phyloP scores from a whole-genome alignment of 2,888 invertebrate species.

The Eudasyphora cyanicolor region DNA sequence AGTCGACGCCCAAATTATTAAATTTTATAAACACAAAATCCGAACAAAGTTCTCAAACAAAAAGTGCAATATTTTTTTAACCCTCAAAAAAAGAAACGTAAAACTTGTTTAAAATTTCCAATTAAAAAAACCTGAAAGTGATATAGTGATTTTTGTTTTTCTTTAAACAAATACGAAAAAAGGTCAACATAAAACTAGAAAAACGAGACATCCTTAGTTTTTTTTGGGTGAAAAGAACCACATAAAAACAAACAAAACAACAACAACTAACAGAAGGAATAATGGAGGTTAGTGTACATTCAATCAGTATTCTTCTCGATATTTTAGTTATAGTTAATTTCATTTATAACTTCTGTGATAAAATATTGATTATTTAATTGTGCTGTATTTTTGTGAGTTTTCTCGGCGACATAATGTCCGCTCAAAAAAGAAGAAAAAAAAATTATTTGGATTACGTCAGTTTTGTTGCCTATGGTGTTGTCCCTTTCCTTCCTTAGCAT shows the following conservation, averaged over 20 bases:
- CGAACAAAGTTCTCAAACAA: neutral
- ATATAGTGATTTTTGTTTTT: neutral
- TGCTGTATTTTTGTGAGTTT: neutral
- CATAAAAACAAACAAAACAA: neutral
- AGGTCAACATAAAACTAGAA: conserved; percentile 5
- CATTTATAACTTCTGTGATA: neutral
- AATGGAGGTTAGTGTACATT: conserved; percentile 19
- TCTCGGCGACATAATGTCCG: conserved; percentile 61
- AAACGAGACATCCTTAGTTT: neutral
- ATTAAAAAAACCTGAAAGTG: neutral
- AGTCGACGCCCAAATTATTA: conserved; percentile 55
- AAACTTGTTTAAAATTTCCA: neutral
- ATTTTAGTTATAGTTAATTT: neutral
- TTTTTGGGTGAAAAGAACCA: neutral
- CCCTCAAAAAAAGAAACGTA: too few species aligned
- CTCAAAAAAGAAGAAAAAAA: conserved; percentile 42
- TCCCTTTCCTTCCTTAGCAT: conserved; percentile 49
- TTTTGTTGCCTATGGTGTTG: conserved; percentile 55
- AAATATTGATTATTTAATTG: conserved; percentile 28
- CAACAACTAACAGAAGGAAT: neutral
- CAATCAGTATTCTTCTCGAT: neutral
- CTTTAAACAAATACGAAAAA: neutral
- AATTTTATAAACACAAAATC: conserved; percentile 16
- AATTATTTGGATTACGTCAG: conserved; percentile 68
- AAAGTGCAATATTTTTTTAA: conserved; percentile 46